Conservation (phyloP, 2,113 vertebrate genomes). For the Carlito syrichta region DNA sequence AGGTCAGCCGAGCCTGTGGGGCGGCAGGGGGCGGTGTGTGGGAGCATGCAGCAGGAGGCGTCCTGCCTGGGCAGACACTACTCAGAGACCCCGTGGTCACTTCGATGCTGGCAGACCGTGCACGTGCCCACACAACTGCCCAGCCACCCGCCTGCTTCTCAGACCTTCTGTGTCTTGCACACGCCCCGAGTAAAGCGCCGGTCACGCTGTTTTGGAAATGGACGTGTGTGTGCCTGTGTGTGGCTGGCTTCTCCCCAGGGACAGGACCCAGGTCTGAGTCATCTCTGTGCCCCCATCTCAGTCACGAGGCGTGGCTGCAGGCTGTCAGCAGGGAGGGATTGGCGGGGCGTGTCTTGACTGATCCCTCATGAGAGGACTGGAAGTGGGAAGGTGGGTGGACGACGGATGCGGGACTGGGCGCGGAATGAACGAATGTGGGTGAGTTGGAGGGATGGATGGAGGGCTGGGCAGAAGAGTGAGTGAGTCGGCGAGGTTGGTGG, state of each 20-base stretch:
- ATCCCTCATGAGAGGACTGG: neutral
- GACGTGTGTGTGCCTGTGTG: neutral
- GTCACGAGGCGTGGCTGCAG: neutral
- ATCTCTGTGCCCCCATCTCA: neutral
- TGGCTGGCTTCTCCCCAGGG: neutral
- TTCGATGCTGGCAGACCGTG: too few relatives aligned
- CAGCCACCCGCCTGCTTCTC: neutral
- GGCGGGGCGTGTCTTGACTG: neutral
- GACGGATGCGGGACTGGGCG: neutral
- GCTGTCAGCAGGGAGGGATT: neutral
- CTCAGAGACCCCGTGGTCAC: too few relatives aligned
- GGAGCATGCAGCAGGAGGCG: rapidly evolving
- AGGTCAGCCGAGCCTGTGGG: neutral
- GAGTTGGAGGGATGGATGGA: neutral
- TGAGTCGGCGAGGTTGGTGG: neutral
- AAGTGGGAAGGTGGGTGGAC: neutral
- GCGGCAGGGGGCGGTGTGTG: too few relatives aligned
- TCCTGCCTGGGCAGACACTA: neutral
- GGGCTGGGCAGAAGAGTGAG: too few relatives aligned
- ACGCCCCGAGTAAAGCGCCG: neutral
- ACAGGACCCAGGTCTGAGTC: neutral
- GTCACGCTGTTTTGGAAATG: neutral
- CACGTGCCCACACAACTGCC: neutral
- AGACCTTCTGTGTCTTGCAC: neutral
- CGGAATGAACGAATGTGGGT: neutral